A percentile compares a stretch with the other conserved stretches of the same genome.
Conservation (phyloP, 2,113 vertebrate species). For the Dolichallabes microphthalmus region DNA sequence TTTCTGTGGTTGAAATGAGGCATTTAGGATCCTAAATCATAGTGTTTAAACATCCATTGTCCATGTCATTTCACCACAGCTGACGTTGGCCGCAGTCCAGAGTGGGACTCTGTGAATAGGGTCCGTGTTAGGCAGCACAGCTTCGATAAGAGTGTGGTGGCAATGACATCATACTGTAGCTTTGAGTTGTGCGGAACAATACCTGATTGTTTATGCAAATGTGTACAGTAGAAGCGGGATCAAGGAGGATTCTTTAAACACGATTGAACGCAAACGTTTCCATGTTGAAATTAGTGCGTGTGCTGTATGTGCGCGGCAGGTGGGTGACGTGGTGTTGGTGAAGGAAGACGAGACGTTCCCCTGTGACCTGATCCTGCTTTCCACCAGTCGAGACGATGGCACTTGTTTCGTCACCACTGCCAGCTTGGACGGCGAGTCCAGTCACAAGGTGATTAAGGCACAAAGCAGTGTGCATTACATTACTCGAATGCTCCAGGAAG, state of each 20-base stretch:
- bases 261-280: neutral
- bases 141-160: neutral
- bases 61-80: neutral
- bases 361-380: slow-evolving; percentile 92
- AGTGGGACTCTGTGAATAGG: neutral
- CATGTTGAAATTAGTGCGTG: neutral
- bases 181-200: neutral
- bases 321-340: slow-evolving; percentile 92
- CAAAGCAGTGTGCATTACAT: neutral
- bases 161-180: neutral
- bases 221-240: neutral
- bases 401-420: slow-evolving; percentile 95
- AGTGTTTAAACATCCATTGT: slow-evolving; percentile 1
- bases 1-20: neutral
- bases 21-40: neutral
- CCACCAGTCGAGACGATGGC: slow-evolving; percentile 86
- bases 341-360: slow-evolving; percentile 94
- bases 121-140: neutral
- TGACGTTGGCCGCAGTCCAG: neutral
- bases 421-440: slow-evolving; percentile 95
- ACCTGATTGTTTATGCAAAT: neutral
- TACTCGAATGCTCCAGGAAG: neutral
- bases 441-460: slow-evolving; percentile 80
- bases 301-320: slow-evolving; percentile 67
- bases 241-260: neutral